Base-by-base conservation (phyloP, 2,797 vertebrate species). In the Cephalopachus bancanus region DNA sequence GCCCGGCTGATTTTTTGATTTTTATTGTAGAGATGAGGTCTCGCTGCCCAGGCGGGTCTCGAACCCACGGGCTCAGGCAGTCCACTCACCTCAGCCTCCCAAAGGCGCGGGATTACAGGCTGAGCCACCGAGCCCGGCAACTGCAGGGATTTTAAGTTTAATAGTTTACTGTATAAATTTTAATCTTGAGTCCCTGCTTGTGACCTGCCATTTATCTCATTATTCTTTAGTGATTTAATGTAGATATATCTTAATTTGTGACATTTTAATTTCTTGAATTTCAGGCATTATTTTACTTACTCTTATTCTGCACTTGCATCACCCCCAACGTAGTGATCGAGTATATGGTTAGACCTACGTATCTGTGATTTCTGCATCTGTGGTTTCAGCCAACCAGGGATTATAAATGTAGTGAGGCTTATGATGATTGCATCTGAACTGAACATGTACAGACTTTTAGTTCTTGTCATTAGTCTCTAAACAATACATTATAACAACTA, bases 211-310 rank as follows among this genome's bases (percentile, higher is more conserved):
- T 83, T 89, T 93, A 6, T 76, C 26, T 83, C 94, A 3, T 60
- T 92, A 60, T 57, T 91, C 28, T 89, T 88, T 37, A 89, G 55
- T 89, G n/a, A 28, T 1, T n/a, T 94, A 95, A 72, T 83, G 51
- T 96, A 28, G 78, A 15, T 69, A 7, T 57, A 11, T 62, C 64
- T 64, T 84, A 30, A 72, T n/a, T 97, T 93, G 7, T 85, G 57
- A 85, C 51, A 71, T 59, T 83, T 76, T 62, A 55, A 57, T 92
- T 79, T 95, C 12, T 20, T 96, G 80, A 64, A 19, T 78, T 51
- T 24, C 3, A 71, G 94, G 24, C 55, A 80, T 88, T 90, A 75
- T 90, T 59, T 95, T 69, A 49, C 79, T 84, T 87, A 53, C 30
- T 83, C 49, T 75, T 78, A 26, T 88, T 53, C 78, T 89, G 5